Percentiles rank a stretch among this genome's conserved stretches.
Conservation (phyloP, 2,797 vertebrate genomes). For the Myotis vivesi region DNA sequence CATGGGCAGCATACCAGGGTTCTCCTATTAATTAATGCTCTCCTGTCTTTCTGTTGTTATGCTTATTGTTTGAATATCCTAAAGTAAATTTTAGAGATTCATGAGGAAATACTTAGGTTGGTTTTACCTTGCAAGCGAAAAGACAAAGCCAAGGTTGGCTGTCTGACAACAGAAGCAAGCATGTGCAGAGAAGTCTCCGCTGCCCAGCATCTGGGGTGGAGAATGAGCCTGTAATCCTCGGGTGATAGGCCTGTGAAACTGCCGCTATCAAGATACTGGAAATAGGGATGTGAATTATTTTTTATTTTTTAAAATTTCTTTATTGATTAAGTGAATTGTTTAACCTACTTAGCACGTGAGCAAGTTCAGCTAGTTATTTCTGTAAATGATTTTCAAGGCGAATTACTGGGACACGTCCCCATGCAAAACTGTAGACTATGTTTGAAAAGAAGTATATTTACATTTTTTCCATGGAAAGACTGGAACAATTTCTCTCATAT, state of each 20-base stretch:
- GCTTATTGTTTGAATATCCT: background rate
- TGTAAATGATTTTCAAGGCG: background rate
- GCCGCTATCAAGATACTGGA: background rate
- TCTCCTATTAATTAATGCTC: background rate
- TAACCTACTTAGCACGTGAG: background rate
- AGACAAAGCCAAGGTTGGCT: background rate
- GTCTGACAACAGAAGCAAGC: background rate
- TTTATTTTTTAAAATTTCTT: too few species aligned
- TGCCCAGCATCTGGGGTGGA: background rate
- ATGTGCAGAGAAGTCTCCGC: background rate
- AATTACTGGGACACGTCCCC: background rate
- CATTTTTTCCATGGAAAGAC: background rate
- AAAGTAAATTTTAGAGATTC: background rate
- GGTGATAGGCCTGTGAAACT: background rate
- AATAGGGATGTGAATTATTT: background rate
- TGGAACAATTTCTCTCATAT: background rate
- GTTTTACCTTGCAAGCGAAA: background rate
- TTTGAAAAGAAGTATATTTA: background rate
- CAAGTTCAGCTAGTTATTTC: background rate
- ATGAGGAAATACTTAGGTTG: background rate
- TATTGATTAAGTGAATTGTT: background rate
- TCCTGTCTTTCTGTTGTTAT: background rate
- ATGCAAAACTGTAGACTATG: background rate
- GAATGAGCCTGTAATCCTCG: accelerated
- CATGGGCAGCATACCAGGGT: background rate